A percentile compares a stretch with the other conserved stretches of the same genome.
These are phyloP conservation scores for Epiblema foenella DNA, from an alignment of 2,888 invertebrate species.

Conservation along the genomic window DNA sequence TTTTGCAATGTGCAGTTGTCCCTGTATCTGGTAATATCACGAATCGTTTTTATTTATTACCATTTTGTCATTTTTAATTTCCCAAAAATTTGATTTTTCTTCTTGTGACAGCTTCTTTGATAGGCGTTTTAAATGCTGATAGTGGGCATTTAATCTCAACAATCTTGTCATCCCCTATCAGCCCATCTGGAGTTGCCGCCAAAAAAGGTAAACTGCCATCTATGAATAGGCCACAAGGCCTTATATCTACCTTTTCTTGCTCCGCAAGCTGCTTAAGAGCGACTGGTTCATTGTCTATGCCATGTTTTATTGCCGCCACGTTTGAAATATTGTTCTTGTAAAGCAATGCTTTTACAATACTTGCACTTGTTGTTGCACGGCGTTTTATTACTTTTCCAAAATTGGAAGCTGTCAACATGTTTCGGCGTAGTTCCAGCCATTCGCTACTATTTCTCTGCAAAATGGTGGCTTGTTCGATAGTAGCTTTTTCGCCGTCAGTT, in stretches of 20 bases:
- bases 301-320: neutral
- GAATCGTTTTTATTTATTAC: conserved; percentile 2
- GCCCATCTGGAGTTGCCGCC: neutral
- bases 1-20: neutral
- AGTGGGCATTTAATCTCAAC: conserved; percentile 1
- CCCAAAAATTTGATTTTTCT: neutral
- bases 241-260: neutral
- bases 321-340: neutral
- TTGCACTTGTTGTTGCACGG: neutral
- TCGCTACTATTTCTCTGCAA: neutral
- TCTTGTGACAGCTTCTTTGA: neutral
- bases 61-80: neutral
- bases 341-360: conserved; percentile 1
- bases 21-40: neutral
- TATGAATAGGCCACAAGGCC: neutral
- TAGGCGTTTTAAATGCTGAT: neutral
- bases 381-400: neutral
- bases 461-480: neutral
- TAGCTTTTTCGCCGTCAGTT: neutral
- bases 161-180: neutral
- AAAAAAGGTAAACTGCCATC: neutral
- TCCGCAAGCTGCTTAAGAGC: conserved; percentile 6
- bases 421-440: conserved; percentile 1
- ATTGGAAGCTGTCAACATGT: neutral
- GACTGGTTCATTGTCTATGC: conserved; percentile 3